A percentile compares a stretch with the other conserved stretches of the same genome.
These are phyloP conservation scores for Orthonyx spaldingii DNA, from an alignment of 2,113 vertebrate species.

Conservation along the genomic window DNA sequence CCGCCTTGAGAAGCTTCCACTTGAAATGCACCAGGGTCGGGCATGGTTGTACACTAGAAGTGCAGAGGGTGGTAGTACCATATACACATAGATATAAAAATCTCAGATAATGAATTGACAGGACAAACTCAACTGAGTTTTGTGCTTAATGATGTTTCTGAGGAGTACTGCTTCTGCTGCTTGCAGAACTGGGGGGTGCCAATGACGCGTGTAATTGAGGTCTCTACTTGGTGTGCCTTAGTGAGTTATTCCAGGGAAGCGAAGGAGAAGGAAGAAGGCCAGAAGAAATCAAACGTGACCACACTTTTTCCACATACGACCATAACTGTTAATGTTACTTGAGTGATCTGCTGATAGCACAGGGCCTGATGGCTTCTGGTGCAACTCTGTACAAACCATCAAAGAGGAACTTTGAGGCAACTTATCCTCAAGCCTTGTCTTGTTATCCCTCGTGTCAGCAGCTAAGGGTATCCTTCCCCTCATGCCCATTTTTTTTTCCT, in stretches of 20 bases:
- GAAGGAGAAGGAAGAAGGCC: background rate
- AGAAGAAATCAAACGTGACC: background rate
- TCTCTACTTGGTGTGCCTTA: background rate
- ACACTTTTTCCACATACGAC: background rate
- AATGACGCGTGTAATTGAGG: background rate
- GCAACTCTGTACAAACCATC: background rate
- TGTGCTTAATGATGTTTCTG: background rate
- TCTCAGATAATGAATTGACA: background rate
- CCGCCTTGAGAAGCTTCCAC: background rate
- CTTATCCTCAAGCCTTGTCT: background rate
- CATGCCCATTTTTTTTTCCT: background rate
- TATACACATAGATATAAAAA: background rate
- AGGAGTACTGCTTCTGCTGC: background rate
- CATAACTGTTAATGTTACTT: background rate
- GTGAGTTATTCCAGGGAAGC: background rate
- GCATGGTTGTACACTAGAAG: background rate
- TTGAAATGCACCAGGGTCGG: background rate
- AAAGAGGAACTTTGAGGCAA: background rate
- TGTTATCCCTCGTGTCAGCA: background rate
- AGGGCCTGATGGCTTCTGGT: background rate
- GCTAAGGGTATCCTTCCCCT: background rate
- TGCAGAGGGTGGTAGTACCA: background rate
- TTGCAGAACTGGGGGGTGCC: background rate
- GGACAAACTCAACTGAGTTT: background rate
- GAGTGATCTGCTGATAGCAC: background rate